Evolutionary conservation across 2,888 invertebrate species (phyloP).

Genomic region (Chrysolina haemoptera): DNA sequence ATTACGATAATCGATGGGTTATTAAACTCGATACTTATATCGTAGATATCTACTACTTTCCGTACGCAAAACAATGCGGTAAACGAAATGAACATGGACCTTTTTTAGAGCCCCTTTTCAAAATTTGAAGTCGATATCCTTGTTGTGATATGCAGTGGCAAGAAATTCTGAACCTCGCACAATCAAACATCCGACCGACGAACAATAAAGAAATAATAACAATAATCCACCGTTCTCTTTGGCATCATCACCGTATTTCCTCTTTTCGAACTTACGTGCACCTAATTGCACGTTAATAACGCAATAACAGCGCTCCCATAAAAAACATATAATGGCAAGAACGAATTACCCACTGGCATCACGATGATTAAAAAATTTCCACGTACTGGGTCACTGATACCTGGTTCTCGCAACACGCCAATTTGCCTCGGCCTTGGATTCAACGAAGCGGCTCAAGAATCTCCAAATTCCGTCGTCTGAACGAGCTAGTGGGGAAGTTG

Average conservation of each 20-base stretch:
- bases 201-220: conserved; percentile 17
- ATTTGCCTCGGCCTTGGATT: conserved; percentile 54
- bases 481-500: neutral
- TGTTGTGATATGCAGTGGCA: neutral
- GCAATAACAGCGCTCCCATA: conserved; percentile 6
- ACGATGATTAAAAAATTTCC: conserved; percentile 16
- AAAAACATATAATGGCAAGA: conserved; percentile 18
- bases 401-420: neutral
- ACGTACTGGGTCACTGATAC: conserved; percentile 35
- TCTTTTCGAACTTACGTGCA: conserved; percentile 6
- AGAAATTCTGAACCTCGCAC: neutral
- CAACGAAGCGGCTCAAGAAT: conserved; percentile 52
- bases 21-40: too few relatives aligned
- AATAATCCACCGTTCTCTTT: conserved; percentile 8
- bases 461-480: conserved; percentile 22
- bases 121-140: neutral
- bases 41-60: too few relatives aligned
- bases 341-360: conserved; percentile 20
- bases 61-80: too few relatives aligned
- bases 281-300: conserved; percentile 20
- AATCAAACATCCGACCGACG: neutral
- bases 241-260: conserved; percentile 20
- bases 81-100: too few relatives aligned
- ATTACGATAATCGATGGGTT: too few relatives aligned
- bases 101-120: too few relatives aligned